Base-by-base conservation (phyloP, 1,140 invertebrate species). In the Frieseomelitta varia region DNA sequence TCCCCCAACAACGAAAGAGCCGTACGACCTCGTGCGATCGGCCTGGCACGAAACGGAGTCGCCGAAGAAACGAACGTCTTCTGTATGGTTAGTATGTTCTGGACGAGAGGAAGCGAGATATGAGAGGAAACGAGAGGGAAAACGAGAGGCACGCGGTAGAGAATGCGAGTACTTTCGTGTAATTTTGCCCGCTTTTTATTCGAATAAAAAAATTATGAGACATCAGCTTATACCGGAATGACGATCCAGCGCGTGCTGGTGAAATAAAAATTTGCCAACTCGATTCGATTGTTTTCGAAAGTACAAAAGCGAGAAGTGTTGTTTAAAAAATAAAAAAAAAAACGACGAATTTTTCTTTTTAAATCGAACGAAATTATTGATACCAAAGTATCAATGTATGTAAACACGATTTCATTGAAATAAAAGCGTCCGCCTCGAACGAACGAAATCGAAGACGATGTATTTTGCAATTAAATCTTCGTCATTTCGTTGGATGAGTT, bases 41-140 rank as follows among this genome's bases (percentile, higher is more conserved):
- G 81, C 80, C 77, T 84, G 87, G 87, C 74, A 79, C 83, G 87
- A 85, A 88, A 77, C 87, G 79, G 85, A 80, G 71, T 88, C 84
- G 81, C 11, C 72, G 56, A 68, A 69, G 72, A 78, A 78, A 90
- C 87, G 88, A 84, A 90, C 75, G 87, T 90, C 87, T 90, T 89
- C 67, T 78, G 85, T 39, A 87, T 80, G 88, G 88, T 90, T 87
- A 81, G 86, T 90, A 90, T 1, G 53, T 74, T 55, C 51, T n/a
- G 12, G 24, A 10, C 34, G 69, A 47, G 47, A 73, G 69, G 30
- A 51, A 67, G n/a, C 12, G n/a, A 67, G 21, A 67, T 47, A 17
- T 19, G 67, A 4, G 74, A 73, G 51, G 27, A 51, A 83, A 71
- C 15, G 47, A 73, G 74, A 83, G 24, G 51, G 27, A 69, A 12